phyloP scores from a whole-genome alignment of 2,113 vertebrate genomes.

The Ifrita kowaldi region DNA sequence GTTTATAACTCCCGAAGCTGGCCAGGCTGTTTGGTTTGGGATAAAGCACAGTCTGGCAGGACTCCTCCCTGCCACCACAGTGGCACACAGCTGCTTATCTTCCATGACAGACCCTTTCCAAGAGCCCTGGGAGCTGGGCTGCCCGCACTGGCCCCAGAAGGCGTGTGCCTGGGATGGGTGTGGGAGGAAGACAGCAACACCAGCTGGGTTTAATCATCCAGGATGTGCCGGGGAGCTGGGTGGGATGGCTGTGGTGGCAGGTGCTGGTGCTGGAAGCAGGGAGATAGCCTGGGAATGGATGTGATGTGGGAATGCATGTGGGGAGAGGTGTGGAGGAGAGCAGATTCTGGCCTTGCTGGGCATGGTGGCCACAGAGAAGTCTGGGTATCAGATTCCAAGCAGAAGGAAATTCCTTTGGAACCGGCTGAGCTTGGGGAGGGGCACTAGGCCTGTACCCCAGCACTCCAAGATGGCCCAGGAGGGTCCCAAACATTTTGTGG shows the following conservation, averaged over 20 bases:
- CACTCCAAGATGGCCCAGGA: neutral
- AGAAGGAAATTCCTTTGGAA: neutral
- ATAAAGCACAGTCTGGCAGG: slow-evolving; percentile 39
- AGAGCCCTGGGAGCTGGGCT: slow-evolving; percentile 11
- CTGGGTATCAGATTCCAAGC: neutral
- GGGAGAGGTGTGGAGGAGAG: neutral
- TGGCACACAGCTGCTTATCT: slow-evolving; percentile 41
- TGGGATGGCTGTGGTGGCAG: neutral
- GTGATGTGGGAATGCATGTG: neutral
- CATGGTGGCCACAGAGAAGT: neutral
- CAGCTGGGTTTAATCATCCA: slow-evolving; percentile 42
- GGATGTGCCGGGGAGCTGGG: slow-evolving; percentile 23
- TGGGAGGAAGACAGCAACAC: slow-evolving; percentile 42
- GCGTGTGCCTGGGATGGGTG: slow-evolving; percentile 26
- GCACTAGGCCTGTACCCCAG: neutral
- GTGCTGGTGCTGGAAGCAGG: neutral
- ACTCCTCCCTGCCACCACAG: slow-evolving; percentile 46
- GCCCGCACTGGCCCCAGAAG: neutral
- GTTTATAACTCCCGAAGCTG: slow-evolving; percentile 50
- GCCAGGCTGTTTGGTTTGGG: slow-evolving; percentile 64
- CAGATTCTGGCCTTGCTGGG: neutral
- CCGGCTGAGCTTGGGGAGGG: neutral
- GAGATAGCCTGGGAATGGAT: neutral
- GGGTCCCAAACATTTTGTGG: neutral
- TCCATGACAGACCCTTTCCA: slow-evolving; percentile 18